A percentile compares a stretch with the other conserved stretches of the same genome.
Conservation (phyloP, 1,140 invertebrate species). For the Leucophenga varia region DNA sequence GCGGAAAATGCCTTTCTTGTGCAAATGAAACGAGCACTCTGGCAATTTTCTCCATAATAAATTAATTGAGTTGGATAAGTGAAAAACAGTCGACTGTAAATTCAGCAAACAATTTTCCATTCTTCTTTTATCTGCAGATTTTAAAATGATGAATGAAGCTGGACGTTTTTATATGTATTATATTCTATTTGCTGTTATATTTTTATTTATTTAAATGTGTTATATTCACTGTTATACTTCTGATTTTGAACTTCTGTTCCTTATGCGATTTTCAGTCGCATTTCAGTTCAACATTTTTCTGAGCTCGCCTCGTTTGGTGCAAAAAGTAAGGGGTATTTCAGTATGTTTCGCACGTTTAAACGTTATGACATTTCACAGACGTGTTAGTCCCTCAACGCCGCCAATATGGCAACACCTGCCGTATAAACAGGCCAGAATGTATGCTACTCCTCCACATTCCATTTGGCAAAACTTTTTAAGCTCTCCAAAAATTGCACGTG, state of each 20-base stretch:
- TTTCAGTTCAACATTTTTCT: too few relatives aligned
- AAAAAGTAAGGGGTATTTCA: constrained; percentile 25
- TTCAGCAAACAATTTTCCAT: too few relatives aligned
- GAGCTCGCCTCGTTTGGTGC: too few relatives aligned
- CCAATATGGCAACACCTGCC: constrained; percentile 45
- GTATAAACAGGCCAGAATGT: constrained; percentile 38
- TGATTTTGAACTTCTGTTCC: too few relatives aligned
- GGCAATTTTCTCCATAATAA: constrained; percentile 1
- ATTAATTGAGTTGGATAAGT: constrained; percentile 28
- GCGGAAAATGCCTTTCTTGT: constrained; percentile 32
- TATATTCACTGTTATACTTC: too few relatives aligned
- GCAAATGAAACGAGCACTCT: constrained; percentile 31
- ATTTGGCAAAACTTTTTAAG: constrained; percentile 8
- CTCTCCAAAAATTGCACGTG: constrained; percentile 22
- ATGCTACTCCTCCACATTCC: background rate
- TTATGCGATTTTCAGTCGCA: too few relatives aligned
- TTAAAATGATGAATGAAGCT: too few relatives aligned
- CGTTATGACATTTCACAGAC: constrained; percentile 55
- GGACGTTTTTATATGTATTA: too few relatives aligned
- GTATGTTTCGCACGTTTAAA: constrained; percentile 52
- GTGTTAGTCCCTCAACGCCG: constrained; percentile 45
- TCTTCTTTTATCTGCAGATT: too few relatives aligned
- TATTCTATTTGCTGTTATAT: too few relatives aligned
- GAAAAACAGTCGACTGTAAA: too few relatives aligned
- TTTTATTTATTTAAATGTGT: too few relatives aligned